Base-by-base conservation (phyloP, 2,888 invertebrate species). In the Ryuthela nishihirai region DNA sequence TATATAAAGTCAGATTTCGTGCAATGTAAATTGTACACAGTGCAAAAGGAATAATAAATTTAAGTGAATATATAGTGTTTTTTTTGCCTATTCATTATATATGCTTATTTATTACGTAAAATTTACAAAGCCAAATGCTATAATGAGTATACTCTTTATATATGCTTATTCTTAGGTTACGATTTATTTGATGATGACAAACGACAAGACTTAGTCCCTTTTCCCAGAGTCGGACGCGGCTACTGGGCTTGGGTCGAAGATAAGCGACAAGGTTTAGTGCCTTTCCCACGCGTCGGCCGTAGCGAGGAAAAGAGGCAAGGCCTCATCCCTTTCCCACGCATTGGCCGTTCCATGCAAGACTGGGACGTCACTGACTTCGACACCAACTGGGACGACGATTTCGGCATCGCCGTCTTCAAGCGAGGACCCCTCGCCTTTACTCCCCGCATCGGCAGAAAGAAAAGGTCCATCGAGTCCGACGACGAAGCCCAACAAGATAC, bases 251-350 rank as follows among this genome's bases (percentile, higher is more conserved):
- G 45, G 5, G 4, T 50, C 9, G 44, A 48, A 15, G 49, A 44
- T 6, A 48, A 52, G 25, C 29, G 20, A 12, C 40, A 25, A 32
- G 59, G 50, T 17, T 29, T 58, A 7, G n/a, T 62, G 20, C 45
- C 62, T 15, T 54, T 49, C 35, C 36, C 49, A 7, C 44, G 58
- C 20, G 41, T 54, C 1, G 62, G 54, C 12, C 43, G 59, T 6
- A 32, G 20, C 9, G 42, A 43, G 15, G 43, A 44, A 2, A 61
- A 61, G 41, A 47, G 62, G 21, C 50, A 62, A 17, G 55, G 54
- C 23, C 45, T 63, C 1, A 61, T 65, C 9, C 65, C 65, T n/a
- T 65, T 56, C 29, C 61, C 65, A 3, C 43, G 65, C 41, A 41
- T 62, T 10, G 63, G 65, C 5, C 49, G 61, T 26, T 48, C n/a